Conservation (phyloP, 2,888 invertebrate species). For the Caenorhabditis parvicauda region DNA sequence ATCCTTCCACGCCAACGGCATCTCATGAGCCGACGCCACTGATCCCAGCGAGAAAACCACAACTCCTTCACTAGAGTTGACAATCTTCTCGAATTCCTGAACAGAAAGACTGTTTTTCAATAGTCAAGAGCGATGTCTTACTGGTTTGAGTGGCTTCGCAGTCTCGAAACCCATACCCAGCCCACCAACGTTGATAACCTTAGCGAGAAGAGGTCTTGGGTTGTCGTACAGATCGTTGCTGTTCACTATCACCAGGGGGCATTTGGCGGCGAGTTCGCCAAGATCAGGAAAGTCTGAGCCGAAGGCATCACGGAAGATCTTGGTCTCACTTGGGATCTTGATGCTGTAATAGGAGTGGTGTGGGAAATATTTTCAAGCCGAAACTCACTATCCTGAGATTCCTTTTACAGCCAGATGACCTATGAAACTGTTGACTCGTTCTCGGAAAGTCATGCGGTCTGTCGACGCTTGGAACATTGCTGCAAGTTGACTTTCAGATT, state of each 20-base stretch:
- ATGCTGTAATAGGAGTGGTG: too few species aligned
- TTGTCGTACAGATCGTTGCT: conserved; percentile 48
- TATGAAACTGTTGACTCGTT: conserved; percentile 39
- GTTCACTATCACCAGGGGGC: conserved; percentile 45
- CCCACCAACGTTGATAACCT: conserved; percentile 50
- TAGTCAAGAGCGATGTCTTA: conserved; percentile 2
- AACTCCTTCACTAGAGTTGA: conserved; percentile 31
- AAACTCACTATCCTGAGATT: too few species aligned
- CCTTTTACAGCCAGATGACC: conserved; percentile 33
- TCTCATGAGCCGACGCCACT: conserved; percentile 31
- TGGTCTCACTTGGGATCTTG: conserved; percentile 24
- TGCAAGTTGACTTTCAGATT: conserved; percentile 7
- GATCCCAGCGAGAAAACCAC: conserved; percentile 51
- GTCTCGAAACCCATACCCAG: conserved; percentile 43
- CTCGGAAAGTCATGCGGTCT: conserved; percentile 43
- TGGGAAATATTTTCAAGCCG: too few species aligned
- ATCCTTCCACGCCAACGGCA: conserved; percentile 34
- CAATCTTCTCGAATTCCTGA: conserved; percentile 37
- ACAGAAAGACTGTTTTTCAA: too few species aligned
- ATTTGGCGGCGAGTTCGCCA: conserved; percentile 28
- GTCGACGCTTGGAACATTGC: conserved; percentile 43
- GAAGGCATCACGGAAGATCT: conserved; percentile 40
- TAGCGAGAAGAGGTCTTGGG: conserved; percentile 47
- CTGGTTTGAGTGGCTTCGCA: conserved; percentile 35
- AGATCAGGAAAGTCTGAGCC: conserved; percentile 47